Evolutionary conservation across 2,797 vertebrate species (phyloP).

Genomic region (Valencia hispanica): DNA sequence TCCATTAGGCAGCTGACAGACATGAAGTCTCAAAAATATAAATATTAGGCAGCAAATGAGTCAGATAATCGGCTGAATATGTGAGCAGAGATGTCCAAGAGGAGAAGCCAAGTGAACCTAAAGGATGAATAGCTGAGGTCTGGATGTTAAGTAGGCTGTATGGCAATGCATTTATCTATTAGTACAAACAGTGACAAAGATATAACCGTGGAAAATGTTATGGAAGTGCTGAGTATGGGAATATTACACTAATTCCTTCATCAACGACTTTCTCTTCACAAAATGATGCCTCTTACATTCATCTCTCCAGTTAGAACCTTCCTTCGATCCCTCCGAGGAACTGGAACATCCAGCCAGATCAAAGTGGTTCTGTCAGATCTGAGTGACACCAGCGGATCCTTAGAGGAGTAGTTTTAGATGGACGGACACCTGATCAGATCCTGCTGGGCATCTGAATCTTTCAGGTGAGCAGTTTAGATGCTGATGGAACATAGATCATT

Average conservation of each 20-base stretch:
- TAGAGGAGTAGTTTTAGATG: too few relatives aligned
- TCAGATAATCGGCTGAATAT: slow-evolving; percentile 50
- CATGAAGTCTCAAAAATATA: neutral
- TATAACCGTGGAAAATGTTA: neutral
- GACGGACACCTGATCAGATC: too few relatives aligned
- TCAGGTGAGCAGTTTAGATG: too few relatives aligned
- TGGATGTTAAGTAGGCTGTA: slow-evolving; percentile 7
- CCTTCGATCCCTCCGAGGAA: too few relatives aligned
- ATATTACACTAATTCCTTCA: neutral
- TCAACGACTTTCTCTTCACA: neutral
- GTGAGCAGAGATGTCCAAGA: slow-evolving; percentile 1
- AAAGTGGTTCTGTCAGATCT: too few relatives aligned
- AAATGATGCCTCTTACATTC: neutral
- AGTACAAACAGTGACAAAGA: neutral
- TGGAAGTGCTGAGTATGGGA: neutral
- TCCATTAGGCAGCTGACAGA: slow-evolving; percentile 32
- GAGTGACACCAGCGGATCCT: too few relatives aligned
- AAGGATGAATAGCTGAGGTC: slow-evolving; percentile 9
- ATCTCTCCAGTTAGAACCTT: too few relatives aligned
- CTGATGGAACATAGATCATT: too few relatives aligned
- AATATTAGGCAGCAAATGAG: slow-evolving; percentile 48
- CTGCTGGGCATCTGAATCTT: too few relatives aligned
- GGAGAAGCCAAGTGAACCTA: slow-evolving; percentile 15
- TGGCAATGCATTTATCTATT: neutral
- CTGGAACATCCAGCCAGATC: too few relatives aligned